Conservation (phyloP, 2,888 invertebrate species). For the Epiblema foenella region DNA sequence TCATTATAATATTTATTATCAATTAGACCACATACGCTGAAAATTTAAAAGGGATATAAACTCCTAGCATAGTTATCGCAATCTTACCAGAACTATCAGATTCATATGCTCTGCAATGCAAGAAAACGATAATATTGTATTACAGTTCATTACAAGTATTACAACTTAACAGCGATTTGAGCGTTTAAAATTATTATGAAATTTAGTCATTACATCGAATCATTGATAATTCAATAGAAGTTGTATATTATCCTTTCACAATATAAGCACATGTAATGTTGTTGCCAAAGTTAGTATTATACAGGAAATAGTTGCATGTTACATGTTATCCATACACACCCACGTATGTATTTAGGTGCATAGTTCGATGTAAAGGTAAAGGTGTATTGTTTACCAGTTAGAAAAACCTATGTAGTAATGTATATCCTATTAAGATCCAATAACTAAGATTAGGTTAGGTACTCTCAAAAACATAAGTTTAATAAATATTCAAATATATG, state of each 20-base stretch:
- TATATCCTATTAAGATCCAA: background rate
- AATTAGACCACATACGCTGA: background rate
- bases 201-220: slow-evolving; percentile 27
- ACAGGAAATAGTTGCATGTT: slow-evolving; percentile 36
- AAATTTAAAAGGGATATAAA: background rate
- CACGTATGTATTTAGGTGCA: background rate
- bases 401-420: background rate
- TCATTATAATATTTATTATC: background rate
- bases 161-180: slow-evolving; percentile 7
- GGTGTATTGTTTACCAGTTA: background rate
- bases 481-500: background rate
- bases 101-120: slow-evolving; percentile 16
- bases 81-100: slow-evolving; percentile 40
- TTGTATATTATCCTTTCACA: slow-evolving; percentile 36
- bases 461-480: background rate
- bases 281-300: slow-evolving; percentile 33
- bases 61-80: slow-evolving; percentile 16
- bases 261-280: slow-evolving; percentile 21
- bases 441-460: background rate
- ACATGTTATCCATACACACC: slow-evolving; percentile 32
- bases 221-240: slow-evolving; percentile 39
- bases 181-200: slow-evolving; percentile 12
- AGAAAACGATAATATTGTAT: slow-evolving; percentile 24
- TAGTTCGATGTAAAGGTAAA: background rate
- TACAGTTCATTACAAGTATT: slow-evolving; percentile 4